Percentiles rank a stretch among this genome's conserved stretches.
These are phyloP conservation scores for Cremastobaeus sp. DNA, from an alignment of 2,888 invertebrate genomes.

Conservation along the genomic window DNA sequence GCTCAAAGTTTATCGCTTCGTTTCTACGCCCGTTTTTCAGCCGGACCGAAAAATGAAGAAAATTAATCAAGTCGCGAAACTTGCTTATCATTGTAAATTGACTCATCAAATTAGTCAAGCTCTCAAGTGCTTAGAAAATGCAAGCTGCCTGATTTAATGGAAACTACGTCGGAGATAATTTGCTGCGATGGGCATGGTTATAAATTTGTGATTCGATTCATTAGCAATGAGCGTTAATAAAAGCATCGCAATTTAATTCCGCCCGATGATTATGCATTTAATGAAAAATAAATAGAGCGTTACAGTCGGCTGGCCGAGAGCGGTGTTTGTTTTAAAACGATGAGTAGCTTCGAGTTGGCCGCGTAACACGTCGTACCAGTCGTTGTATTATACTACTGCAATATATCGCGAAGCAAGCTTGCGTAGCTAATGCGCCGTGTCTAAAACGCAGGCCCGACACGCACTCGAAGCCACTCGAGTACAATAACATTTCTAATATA, in stretches of 20 bases:
- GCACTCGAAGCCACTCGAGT: slow-evolving; percentile 69
- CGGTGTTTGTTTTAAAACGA: slow-evolving; percentile 33
- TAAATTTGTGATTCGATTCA: slow-evolving; percentile 1
- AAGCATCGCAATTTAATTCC: neutral
- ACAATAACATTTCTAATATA: slow-evolving; percentile 64
- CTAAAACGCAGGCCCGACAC: slow-evolving; percentile 68
- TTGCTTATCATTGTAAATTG: no score
- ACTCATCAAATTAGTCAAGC: no score
- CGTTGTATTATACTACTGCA: slow-evolving; percentile 57
- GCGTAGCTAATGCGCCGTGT: slow-evolving; percentile 74
- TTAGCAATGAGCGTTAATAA: neutral
- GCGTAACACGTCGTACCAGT: slow-evolving; percentile 51
- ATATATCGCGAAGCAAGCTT: slow-evolving; percentile 55
- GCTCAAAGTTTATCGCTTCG: slow-evolving; percentile 28
- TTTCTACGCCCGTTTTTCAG: neutral
- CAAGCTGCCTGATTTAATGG: no score
- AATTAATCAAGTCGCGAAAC: no score
- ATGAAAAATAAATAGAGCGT: slow-evolving; percentile 25
- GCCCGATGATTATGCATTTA: slow-evolving; percentile 4
- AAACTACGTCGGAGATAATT: no score
- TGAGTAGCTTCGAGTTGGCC: slow-evolving; percentile 19
- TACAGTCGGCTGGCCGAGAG: neutral
- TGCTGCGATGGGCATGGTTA: no score
- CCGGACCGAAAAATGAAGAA: no score
- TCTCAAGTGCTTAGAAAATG: no score